phyloP scores from a whole-genome alignment of 1,140 invertebrate species.

The Drosophila orena region DNA sequence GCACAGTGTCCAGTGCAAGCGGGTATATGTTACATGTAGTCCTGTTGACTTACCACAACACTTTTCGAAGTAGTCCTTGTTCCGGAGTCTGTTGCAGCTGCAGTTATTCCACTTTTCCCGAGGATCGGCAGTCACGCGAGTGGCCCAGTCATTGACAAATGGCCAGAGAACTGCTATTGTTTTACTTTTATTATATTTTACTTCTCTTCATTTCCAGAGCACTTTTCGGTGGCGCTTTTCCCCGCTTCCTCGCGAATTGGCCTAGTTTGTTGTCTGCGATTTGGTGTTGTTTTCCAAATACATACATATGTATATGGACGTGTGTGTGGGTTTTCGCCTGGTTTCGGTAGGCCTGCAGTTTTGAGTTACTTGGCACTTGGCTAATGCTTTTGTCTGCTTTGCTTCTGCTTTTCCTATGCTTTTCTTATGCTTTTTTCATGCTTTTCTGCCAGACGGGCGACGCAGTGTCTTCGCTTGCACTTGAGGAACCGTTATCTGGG shows the following conservation, averaged over 20 bases:
- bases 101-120: constrained; percentile 46
- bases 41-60: constrained; percentile 24
- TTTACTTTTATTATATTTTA: constrained; percentile 41
- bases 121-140: constrained; percentile 64
- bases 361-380: constrained; percentile 54
- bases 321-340: constrained; percentile 2
- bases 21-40: too few species aligned
- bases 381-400: constrained; percentile 65
- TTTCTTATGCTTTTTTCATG: constrained; percentile 33
- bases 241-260: constrained; percentile 61
- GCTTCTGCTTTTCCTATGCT: constrained; percentile 16
- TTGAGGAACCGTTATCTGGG: constrained; percentile 52
- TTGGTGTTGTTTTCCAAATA: constrained; percentile 21
- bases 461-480: constrained; percentile 57
- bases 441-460: constrained; percentile 39
- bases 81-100: constrained; percentile 35
- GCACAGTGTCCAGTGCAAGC: too few species aligned
- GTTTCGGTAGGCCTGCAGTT: constrained; percentile 53
- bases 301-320: too few species aligned
- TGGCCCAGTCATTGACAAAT: constrained; percentile 75
- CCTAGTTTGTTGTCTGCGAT: constrained; percentile 66
- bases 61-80: constrained; percentile 29
- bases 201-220: constrained; percentile 32
- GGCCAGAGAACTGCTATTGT: constrained; percentile 56
- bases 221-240: constrained; percentile 13